Evolutionary conservation across 2,113 vertebrate genomes (phyloP), one percentile per base, ranked within the genome.

Genomic region (Protobothrops flavoviridis): DNA sequence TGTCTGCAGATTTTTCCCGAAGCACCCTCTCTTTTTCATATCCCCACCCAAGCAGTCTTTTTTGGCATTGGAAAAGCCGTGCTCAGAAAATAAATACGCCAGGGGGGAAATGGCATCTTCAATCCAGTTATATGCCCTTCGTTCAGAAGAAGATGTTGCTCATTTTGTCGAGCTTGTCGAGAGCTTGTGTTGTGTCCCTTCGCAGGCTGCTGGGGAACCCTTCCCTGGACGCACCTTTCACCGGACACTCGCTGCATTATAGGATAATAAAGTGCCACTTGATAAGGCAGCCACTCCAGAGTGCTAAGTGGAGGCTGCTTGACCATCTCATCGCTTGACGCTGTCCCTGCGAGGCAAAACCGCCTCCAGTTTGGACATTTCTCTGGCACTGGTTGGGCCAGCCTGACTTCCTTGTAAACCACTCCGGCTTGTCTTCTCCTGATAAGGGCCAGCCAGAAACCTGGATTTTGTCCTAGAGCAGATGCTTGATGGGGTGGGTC

Each of bases 161-260:
- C 59, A 23, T 91, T 89, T 93, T 57, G 26, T 59, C 17, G 55
- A 21, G 26, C 55, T 52, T 0, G 50, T 48, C 92, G 52, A 86
- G 21, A 85, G 91, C 39, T 61, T 64, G 43, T 74, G 39, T 3
- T 0, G 15, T n/a, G 12, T 57, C 39, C 39, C 90, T 85, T 64
- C 2, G 20, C 61, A 50, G 52, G 11, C 59, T 85, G 86, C 52
- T 85, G 89, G 10, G 24, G 43, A 95, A 69, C 50, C 53, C n/a
- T 87, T 33, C 15, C 81, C 90, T 86, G 93, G 26, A 59, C 29
- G 91, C 61, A 7, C 81, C 23, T 90, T 61, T 94, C 39, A 89
- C 92, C 43, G 4, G 20, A 20, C 33, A 3, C 10, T 94, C 0
- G 0, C 26, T 0, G 0, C 69, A 4, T 33, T 33, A 1, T 1